Conservation (phyloP, 2,888 invertebrate species). For the Rhimphoctona megacephalus region DNA sequence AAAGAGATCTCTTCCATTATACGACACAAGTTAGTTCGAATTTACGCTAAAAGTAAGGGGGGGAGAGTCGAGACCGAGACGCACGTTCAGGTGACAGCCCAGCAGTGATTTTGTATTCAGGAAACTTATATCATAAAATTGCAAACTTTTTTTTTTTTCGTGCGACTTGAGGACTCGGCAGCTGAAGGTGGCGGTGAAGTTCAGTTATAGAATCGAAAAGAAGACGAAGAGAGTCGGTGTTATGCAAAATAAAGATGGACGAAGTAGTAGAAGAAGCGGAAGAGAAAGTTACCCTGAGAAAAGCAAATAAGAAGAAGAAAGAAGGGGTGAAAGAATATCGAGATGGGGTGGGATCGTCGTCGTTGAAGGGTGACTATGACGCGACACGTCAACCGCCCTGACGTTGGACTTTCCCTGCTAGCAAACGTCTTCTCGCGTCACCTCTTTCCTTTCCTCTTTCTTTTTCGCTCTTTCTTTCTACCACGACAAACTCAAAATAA, state of each 20-base stretch:
- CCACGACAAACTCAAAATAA: slow-evolving; percentile 80
- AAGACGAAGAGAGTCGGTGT: slow-evolving; percentile 41
- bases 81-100: slow-evolving; percentile 71
- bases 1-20: neutral
- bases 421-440: slow-evolving; percentile 21
- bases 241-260: slow-evolving; percentile 51
- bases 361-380: slow-evolving; percentile 78
- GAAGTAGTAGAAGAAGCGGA: slow-evolving; percentile 53
- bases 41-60: neutral
- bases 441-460: slow-evolving; percentile 21
- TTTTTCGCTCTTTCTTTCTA: slow-evolving; percentile 40
- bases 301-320: slow-evolving; percentile 49
- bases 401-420: slow-evolving; percentile 69
- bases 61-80: too few relatives aligned
- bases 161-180: slow-evolving; percentile 62
- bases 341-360: slow-evolving; percentile 68
- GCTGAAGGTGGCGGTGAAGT: slow-evolving; percentile 59
- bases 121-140: slow-evolving; percentile 81
- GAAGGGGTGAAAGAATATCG: slow-evolving; percentile 65
- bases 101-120: slow-evolving; percentile 80
- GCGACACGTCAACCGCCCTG: slow-evolving; percentile 77
- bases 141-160: slow-evolving; percentile 75
- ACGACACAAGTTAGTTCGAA: neutral
- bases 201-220: slow-evolving; percentile 61
- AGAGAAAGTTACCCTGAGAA: slow-evolving; percentile 53